Evolutionary conservation across 2,888 invertebrate genomes (phyloP), one percentile per base, ranked within the genome.

Genomic region (Stomorhina lunata): DNA sequence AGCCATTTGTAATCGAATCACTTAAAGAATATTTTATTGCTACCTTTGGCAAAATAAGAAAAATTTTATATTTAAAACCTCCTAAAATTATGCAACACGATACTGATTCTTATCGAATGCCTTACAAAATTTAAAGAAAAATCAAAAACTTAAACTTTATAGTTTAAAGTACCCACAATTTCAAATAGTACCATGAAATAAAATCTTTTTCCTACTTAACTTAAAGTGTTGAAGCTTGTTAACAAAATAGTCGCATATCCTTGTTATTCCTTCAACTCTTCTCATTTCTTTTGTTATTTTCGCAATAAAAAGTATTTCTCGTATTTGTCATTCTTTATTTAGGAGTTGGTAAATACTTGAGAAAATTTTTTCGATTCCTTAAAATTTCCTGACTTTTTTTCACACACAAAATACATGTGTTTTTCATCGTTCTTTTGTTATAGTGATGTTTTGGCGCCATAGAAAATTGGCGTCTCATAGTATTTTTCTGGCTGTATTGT

Each of bases 381-480:
- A 53, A 17, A 37, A 12, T 27, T 37, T 48, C 48, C n/a, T 50
- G 29, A 32, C 27, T 29, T 15, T 27, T 29, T 73, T 43, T 55
- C 37, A 6, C 34, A n/a, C n/a, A n/a, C n/a, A n/a, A n/a, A 10
- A 37, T 43, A 27, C 32, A 32, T 65, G 29, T 15, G 29, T 22
- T 59, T 34, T 3, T 20, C 53, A 48, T n/a, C 22, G 12, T 20
- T 55, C 34, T 65, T 37, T 75, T 69, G 55, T 65, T 63, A 73
- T 55, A 69, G 69, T 22, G 20, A 59, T 40, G 45, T 65, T 68
- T 79, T 75, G 82, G 79, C 79, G 82, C 82, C 82, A 79, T 75
- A 82, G 82, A 82, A 82, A 82, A 79, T 82, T 82, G 82, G 82
- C 82, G 82, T 79, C 82, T 79, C 65, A 45, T 34, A 61, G 17